Percentiles rank a stretch among this genome's conserved stretches.
Conservation (phyloP, 2,113 vertebrate genomes). For the Lethenteron camtschaticum region DNA sequence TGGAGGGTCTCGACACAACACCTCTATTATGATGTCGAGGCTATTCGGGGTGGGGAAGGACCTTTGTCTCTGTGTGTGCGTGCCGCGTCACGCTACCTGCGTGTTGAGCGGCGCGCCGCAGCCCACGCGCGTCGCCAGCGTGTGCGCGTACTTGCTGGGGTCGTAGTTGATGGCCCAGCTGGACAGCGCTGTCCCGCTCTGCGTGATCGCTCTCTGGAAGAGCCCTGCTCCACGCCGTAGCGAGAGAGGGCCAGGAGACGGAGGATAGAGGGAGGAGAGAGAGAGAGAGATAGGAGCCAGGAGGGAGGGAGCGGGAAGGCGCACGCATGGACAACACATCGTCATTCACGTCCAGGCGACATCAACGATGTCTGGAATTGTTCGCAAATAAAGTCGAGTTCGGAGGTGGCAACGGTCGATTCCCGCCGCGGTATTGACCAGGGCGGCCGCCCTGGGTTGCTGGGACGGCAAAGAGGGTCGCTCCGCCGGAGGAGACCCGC, state of each 20-base stretch:
- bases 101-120: background rate
- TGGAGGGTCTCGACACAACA: too few relatives aligned
- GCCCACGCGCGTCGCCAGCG: constrained; percentile 4
- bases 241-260: too few relatives aligned
- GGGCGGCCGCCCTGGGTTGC: background rate
- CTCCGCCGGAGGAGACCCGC: background rate
- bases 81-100: background rate
- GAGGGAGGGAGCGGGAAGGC: too few relatives aligned
- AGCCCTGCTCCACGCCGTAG: constrained; percentile 33
- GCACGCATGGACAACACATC: background rate
- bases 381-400: too few relatives aligned
- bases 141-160: constrained; percentile 83
- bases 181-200: constrained; percentile 81
- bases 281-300: too few relatives aligned
- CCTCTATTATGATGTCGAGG: too few relatives aligned
- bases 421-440: background rate
- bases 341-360: background rate
- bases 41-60: too few relatives aligned
- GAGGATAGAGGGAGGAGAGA: too few relatives aligned
- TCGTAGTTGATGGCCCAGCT: constrained; percentile 99
- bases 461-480: background rate
- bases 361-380: background rate
- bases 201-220: constrained; percentile 94
- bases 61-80: too few relatives aligned
- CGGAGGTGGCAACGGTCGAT: background rate